Conservation (phyloP, 1,140 invertebrate species). For the Atta colombica region DNA sequence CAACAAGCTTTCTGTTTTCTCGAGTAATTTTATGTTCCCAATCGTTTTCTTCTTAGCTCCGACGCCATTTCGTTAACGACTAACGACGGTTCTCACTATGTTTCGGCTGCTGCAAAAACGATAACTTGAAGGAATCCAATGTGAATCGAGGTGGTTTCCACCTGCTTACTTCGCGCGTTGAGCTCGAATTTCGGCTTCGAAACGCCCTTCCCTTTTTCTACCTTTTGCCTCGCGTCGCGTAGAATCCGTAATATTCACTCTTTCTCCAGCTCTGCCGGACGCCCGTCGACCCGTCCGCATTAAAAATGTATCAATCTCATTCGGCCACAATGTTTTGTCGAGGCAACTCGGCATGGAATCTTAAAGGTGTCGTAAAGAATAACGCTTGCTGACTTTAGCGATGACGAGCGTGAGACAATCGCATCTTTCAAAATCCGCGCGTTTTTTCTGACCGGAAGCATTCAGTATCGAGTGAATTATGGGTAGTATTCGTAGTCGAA, state of each 20-base stretch:
- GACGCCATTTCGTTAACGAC: neutral
- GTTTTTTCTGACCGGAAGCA: constrained; percentile 22
- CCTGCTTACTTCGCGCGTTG: constrained; percentile 43
- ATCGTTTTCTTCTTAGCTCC: neutral
- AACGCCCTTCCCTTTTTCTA: constrained; percentile 36
- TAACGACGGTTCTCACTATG: constrained; percentile 31
- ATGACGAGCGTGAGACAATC: constrained; percentile 40
- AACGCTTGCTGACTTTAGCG: constrained; percentile 60
- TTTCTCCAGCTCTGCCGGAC: neutral
- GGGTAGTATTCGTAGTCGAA: too few species aligned
- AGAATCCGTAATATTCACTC: constrained; percentile 37
- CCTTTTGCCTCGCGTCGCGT: constrained; percentile 44
- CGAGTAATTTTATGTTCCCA: constrained; percentile 9
- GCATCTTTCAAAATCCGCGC: constrained; percentile 10
- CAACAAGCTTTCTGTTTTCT: neutral
- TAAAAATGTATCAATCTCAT: constrained; percentile 83
- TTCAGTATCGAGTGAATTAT: constrained; percentile 9
- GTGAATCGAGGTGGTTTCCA: constrained; percentile 65
- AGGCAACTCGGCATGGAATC: constrained; percentile 63
- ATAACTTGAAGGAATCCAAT: constrained; percentile 73
- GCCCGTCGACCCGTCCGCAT: constrained; percentile 64
- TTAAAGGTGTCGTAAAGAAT: constrained; percentile 77
- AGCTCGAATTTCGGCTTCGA: constrained; percentile 52
- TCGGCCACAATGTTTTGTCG: constrained; percentile 67
- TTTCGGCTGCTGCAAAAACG: constrained; percentile 66